Conservation (phyloP, 1,140 invertebrate species). For the Trachymyrmex cornetzi region DNA sequence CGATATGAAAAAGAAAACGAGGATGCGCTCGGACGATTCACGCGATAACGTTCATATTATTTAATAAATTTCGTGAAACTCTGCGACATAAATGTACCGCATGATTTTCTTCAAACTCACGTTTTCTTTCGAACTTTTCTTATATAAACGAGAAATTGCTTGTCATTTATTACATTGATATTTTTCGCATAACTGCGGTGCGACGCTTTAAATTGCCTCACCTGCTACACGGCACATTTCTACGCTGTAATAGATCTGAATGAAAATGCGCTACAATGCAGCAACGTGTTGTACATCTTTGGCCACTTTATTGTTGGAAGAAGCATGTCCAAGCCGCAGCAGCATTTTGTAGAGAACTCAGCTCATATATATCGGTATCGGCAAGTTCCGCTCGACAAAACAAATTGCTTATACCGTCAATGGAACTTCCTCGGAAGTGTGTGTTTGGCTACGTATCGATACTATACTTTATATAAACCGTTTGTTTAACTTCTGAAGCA, state of each 20-base stretch:
- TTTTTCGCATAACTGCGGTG: neutral
- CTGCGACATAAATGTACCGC: neutral
- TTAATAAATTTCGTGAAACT: neutral
- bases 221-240: neutral
- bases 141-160: neutral
- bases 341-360: conserved; percentile 48
- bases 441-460: conserved; percentile 50
- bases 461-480: conserved; percentile 51
- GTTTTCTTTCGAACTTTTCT: too few relatives aligned
- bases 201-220: conserved; percentile 24
- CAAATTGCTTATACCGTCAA: conserved; percentile 57
- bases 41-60: neutral
- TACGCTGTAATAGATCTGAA: conserved; percentile 39
- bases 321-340: conserved; percentile 37
- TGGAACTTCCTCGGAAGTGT: conserved; percentile 51
- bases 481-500: conserved; percentile 53
- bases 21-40: neutral
- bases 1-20: neutral
- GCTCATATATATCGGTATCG: conserved; percentile 58
- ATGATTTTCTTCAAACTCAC: neutral
- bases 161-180: conserved; percentile 11
- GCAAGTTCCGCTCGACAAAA: conserved; percentile 47
- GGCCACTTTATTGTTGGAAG: conserved; percentile 57
- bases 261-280: conserved; percentile 49
- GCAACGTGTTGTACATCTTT: conserved; percentile 34